Conservation (phyloP, 2,888 invertebrate genomes). For the Drosophila paramelanica region DNA sequence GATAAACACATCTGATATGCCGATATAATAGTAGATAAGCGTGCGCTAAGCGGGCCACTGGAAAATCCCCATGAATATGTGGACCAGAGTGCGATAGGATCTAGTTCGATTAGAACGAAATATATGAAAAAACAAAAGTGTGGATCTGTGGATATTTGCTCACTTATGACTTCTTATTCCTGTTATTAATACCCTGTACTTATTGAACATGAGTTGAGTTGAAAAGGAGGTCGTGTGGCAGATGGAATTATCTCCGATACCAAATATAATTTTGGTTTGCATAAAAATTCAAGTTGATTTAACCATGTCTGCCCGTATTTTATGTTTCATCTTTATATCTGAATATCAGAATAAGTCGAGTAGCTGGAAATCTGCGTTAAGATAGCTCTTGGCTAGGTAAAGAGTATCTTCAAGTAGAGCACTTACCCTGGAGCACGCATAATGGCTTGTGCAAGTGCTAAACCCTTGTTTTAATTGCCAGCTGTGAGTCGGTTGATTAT, state of each 20-base stretch:
- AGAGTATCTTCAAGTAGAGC: too few species aligned
- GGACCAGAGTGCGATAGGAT: slow-evolving; percentile 14
- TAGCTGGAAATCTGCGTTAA: too few species aligned
- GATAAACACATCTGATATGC: slow-evolving; percentile 15
- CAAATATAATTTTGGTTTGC: too few species aligned
- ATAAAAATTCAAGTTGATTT: too few species aligned
- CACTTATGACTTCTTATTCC: slow-evolving; percentile 12
- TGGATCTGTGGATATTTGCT: background rate
- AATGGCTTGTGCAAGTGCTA: slow-evolving; percentile 45
- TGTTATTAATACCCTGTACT: background rate
- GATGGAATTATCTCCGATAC: background rate
- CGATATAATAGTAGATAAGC: slow-evolving; percentile 54
- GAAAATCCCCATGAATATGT: slow-evolving; percentile 26
- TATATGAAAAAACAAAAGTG: slow-evolving; percentile 6
- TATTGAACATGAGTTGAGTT: background rate
- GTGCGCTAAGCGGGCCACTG: slow-evolving; percentile 5
- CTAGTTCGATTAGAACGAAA: slow-evolving; percentile 4
- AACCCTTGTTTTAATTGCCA: slow-evolving; percentile 54
- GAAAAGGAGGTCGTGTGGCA: background rate
- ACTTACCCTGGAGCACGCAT: background rate
- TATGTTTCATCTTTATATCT: too few species aligned
- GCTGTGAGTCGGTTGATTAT: slow-evolving; percentile 52
- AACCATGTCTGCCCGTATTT: too few species aligned
- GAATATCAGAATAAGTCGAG: too few species aligned
- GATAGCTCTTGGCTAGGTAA: too few species aligned